phyloP scores from a whole-genome alignment of 2,888 invertebrate species.

The Erebia aethiops region DNA sequence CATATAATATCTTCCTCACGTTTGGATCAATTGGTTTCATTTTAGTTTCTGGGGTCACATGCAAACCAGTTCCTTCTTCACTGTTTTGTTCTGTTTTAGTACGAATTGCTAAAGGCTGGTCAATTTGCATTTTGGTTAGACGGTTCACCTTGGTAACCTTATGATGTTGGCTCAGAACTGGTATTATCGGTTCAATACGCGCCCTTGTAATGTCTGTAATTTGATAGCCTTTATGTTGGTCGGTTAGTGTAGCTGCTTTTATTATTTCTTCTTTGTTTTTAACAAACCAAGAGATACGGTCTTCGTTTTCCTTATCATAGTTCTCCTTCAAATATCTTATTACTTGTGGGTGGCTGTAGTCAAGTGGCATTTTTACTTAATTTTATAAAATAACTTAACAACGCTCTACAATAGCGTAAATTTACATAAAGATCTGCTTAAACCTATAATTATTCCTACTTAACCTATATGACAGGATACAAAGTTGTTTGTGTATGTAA shows the following conservation, averaged over 20 bases:
- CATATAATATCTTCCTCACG: constrained; percentile 29
- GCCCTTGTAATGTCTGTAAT: constrained; percentile 27
- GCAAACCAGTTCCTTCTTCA: background rate
- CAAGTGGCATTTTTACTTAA: constrained; percentile 37
- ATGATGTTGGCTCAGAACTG: constrained; percentile 26
- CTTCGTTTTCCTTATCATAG: constrained; percentile 40
- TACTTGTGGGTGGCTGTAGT: constrained; percentile 40
- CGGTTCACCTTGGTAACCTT: constrained; percentile 27
- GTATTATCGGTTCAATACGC: constrained; percentile 26
- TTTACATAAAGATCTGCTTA: background rate
- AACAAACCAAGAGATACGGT: constrained; percentile 43
- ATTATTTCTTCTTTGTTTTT: constrained; percentile 36
- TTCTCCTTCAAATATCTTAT: constrained; percentile 43
- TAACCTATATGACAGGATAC: background rate
- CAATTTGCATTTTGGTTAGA: constrained; percentile 11
- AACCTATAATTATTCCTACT: no score
- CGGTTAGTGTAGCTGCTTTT: constrained; percentile 18
- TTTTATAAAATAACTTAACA: constrained; percentile 12
- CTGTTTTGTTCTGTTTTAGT: background rate
- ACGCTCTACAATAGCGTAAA: background rate
- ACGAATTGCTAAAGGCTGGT: background rate
- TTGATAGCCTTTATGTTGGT: constrained; percentile 21
- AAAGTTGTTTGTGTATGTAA: background rate
- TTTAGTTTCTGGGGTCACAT: constrained; percentile 18
- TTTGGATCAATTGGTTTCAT: constrained; percentile 37